These are phyloP conservation scores for Pachyramphus minor DNA, from an alignment of 2,113 vertebrate species.

Conservation along the genomic window DNA sequence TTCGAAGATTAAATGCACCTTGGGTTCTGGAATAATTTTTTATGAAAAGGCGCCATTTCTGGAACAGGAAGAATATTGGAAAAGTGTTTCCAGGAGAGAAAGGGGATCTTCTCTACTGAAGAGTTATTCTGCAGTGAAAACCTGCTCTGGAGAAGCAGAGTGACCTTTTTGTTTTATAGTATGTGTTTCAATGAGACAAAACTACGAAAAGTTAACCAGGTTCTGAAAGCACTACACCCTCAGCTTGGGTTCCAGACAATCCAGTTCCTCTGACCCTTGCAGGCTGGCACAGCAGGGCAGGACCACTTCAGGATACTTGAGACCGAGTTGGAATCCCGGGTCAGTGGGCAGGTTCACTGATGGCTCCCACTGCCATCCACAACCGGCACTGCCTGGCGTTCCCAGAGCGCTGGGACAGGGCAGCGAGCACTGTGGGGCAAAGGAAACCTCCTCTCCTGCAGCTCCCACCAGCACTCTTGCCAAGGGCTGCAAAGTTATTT, in stretches of 20 bases:
- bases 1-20: not conserved
- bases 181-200: fast-evolving
- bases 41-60: not conserved
- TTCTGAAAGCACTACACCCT: not conserved
- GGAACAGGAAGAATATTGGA: not conserved
- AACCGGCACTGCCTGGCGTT: fast-evolving
- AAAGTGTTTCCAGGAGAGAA: not conserved
- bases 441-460: not conserved
- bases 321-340: not conserved
- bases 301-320: not conserved
- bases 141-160: not conserved
- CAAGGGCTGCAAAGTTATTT: not conserved
- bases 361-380: not conserved
- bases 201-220: not conserved
- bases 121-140: not conserved
- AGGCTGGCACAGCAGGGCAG: not conserved
- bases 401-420: fast-evolving
- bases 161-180: not conserved
- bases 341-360: not conserved
- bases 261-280: not conserved
- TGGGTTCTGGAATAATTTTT: not conserved
- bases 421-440: fast-evolving
- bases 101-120: not conserved
- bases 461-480: not conserved
- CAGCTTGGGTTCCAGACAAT: not conserved